Evolutionary conservation across 1,140 invertebrate species (phyloP).

Genomic region (Drosophila dunni): DNA sequence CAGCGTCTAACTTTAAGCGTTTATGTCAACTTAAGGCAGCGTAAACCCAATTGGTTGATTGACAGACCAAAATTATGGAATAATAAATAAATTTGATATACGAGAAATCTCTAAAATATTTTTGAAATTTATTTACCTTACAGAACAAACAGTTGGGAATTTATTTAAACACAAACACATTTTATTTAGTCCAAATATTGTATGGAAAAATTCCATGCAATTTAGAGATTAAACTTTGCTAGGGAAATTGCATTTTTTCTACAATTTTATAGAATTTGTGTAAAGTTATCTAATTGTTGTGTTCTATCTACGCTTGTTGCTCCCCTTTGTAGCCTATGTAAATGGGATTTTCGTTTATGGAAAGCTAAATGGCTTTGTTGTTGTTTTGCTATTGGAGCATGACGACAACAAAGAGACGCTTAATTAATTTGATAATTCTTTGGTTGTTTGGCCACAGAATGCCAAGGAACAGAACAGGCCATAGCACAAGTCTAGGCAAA

Average conservation of each 20-base stretch:
- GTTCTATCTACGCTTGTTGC: not conserved
- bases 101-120: no score
- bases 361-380: conserved; percentile 22
- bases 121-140: no score
- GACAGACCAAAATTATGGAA: not conserved
- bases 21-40: conserved; percentile 44
- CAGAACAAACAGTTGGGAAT: no score
- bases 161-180: no score
- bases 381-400: conserved; percentile 43
- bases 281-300: conserved; percentile 15
- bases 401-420: conserved; percentile 46
- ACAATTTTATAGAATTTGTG: no score
- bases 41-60: conserved; percentile 14
- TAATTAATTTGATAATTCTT: conserved; percentile 80
- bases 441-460: conserved; percentile 35
- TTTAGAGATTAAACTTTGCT: not conserved
- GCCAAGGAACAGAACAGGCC: conserved; percentile 40
- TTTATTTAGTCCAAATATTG: no score
- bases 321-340: conserved; percentile 13
- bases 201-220: not conserved
- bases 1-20: not conserved
- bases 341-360: conserved; percentile 61
- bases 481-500: conserved; percentile 45
- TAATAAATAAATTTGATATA: not conserved
- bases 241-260: conserved; percentile 12